phyloP scores from a whole-genome alignment of 2,797 vertebrate species.

The Phoeniculus purpureus region DNA sequence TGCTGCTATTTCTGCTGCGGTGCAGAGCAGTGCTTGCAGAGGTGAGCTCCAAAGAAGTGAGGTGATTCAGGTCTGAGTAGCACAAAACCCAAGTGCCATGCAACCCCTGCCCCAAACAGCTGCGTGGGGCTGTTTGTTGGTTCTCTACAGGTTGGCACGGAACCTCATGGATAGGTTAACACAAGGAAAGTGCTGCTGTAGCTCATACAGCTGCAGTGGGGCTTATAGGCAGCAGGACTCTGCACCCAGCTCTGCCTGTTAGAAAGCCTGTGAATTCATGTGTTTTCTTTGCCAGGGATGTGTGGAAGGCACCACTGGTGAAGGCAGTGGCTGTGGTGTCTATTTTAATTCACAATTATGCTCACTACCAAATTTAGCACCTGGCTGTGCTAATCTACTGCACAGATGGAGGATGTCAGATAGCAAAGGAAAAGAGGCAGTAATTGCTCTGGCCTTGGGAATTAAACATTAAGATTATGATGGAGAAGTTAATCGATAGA shows the following conservation, averaged over 20 bases:
- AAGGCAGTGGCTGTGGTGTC: not conserved
- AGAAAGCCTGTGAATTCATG: not conserved
- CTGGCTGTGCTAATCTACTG: not conserved
- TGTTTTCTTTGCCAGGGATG: not conserved
- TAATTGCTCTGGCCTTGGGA: not conserved
- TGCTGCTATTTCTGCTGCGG: not conserved
- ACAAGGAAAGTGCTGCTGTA: not conserved
- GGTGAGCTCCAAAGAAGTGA: not conserved
- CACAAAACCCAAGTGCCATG: not conserved
- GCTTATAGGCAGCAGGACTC: not conserved
- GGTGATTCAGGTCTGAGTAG: not conserved
- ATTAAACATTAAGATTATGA: not conserved
- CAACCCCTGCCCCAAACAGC: not conserved
- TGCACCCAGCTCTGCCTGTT: not conserved
- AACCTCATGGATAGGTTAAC: not conserved
- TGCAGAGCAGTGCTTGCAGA: not conserved
- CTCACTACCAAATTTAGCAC: slow-evolving; percentile 32
- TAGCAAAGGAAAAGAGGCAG: slow-evolving; percentile 8
- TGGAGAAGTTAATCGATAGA: not conserved
- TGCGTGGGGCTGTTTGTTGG: rapidly evolving
- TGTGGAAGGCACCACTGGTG: not conserved
- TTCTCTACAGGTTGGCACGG: not conserved
- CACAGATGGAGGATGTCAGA: not conserved
- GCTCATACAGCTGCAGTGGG: not conserved
- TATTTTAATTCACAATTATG: slow-evolving; percentile 19